Base-by-base conservation (phyloP, 2,797 vertebrate species). In the Sebastolobus alascanus region DNA sequence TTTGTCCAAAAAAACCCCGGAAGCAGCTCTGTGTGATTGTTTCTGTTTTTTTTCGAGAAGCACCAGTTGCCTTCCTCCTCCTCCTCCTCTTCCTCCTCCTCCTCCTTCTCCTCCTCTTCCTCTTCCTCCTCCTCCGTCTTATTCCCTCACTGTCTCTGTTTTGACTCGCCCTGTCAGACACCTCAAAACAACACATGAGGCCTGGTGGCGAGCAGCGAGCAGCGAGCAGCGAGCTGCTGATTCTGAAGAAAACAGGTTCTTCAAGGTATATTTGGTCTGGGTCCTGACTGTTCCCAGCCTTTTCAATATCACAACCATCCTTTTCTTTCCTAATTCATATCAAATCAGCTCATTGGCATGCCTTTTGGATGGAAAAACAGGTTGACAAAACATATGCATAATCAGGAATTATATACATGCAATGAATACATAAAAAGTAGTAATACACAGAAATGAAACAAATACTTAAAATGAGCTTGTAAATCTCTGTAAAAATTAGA, bases 91-190 rank as follows among this genome's bases (percentile, higher is more conserved):
- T n/a, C n/a, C n/a, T n/a, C n/a, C n/a, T n/a, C 31, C 9, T 79
- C 55, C 29, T 80, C 82, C 56, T 78, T 70, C 54, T 70, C 75
- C 22, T 63, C 13, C 58, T 29, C 25, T 14, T 35, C 38, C 5
- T 46, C 6, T 14, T 46, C 16, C 40, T 54, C 14, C 25, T 50
- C 33, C n/a, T 79, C 61, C 50, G 1, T 80, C 82, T 67, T 82
- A 71, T 54, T 70, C 75, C 29, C 63, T 64, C 29, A 1, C 68
- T 38, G 22, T 27, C 68, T 72, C 8, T 85, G 79, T 85, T 85
- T 60, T 85, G 83, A 85, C 83, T 85, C 2, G 43, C 61, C 67
- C 83, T 85, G 79, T 85, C 83, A 82, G 55, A 9, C 6, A 14
- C 33, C 66, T 82, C 60, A 70, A 67, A 81, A 80, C 77, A 76